phyloP scores from a whole-genome alignment of 2,113 vertebrate species.

The Pithys albifrons region DNA sequence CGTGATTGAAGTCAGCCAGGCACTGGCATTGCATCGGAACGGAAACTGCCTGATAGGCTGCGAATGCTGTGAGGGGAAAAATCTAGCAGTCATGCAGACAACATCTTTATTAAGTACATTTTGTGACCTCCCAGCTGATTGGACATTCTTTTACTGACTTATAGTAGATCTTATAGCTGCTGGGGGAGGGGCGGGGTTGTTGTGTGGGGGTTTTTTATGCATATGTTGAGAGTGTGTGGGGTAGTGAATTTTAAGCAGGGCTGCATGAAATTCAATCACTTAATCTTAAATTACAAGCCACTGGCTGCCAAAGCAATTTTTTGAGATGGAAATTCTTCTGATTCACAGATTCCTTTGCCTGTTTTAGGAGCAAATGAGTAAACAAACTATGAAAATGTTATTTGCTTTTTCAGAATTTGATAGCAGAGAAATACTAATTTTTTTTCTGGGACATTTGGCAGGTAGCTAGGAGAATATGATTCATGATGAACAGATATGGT shows the following conservation, averaged over 20 bases:
- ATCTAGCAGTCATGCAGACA: neutral
- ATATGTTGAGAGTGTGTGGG: neutral
- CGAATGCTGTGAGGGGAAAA: neutral
- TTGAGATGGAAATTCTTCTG: slow-evolving; percentile 50
- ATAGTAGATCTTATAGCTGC: neutral
- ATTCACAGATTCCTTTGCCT: slow-evolving; percentile 37
- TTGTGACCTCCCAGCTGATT: slow-evolving; percentile 36
- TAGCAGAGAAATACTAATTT: slow-evolving; percentile 77
- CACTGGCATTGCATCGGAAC: neutral
- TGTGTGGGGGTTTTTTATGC: neutral
- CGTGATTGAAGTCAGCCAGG: slow-evolving; percentile 45
- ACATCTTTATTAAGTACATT: slow-evolving; percentile 32
- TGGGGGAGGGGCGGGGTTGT: neutral
- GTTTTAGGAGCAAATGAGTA: slow-evolving; percentile 36
- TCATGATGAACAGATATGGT: slow-evolving; percentile 14
- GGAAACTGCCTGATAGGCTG: slow-evolving; percentile 25
- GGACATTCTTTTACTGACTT: neutral
- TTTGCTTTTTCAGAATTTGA: slow-evolving; percentile 74
- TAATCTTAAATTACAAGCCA: slow-evolving; percentile 65
- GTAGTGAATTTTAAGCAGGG: slow-evolving; percentile 42
- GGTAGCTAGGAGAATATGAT: slow-evolving; percentile 73
- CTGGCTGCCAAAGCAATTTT: slow-evolving; percentile 48
- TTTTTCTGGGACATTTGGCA: slow-evolving; percentile 79
- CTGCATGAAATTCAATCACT: slow-evolving; percentile 52
- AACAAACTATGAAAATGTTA: slow-evolving; percentile 50